These are phyloP conservation scores for Hypothenemus hampei DNA, from an alignment of 1,140 invertebrate genomes.

Conservation along the genomic window DNA sequence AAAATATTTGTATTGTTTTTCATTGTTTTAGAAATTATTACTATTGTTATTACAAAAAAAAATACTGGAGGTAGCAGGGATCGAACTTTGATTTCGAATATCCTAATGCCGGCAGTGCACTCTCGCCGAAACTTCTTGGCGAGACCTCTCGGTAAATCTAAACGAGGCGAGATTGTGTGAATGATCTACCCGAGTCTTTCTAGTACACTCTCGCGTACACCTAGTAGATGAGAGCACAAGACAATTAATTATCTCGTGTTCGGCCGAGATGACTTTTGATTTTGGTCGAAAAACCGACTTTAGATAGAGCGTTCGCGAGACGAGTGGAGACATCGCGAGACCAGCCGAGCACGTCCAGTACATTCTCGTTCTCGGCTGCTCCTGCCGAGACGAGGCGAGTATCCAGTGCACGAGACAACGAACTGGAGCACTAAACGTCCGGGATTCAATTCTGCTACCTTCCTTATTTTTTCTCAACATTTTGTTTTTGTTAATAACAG, in stretches of 20 bases:
- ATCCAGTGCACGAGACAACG: too few relatives aligned
- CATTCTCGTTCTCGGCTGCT: background rate
- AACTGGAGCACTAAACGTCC: too few relatives aligned
- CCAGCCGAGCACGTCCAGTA: background rate
- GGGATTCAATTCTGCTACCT: too few relatives aligned
- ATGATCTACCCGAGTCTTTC: background rate
- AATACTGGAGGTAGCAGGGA: too few relatives aligned
- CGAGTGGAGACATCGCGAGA: background rate
- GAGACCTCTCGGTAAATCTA: too few relatives aligned
- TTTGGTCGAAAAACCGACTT: background rate
- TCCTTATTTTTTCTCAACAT: too few relatives aligned
- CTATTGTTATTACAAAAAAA: too few relatives aligned
- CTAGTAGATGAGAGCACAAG: background rate
- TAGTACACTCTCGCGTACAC: background rate
- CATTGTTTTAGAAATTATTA: too few relatives aligned
- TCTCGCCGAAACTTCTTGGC: background rate
- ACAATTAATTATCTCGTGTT: too few relatives aligned
- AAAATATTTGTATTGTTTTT: too few relatives aligned
- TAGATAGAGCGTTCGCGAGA: background rate
- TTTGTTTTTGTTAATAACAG: too few relatives aligned
- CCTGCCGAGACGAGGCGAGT: background rate
- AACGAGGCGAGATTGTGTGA: background rate
- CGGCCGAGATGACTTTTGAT: background rate
- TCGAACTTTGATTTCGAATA: too few relatives aligned
- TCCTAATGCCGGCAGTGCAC: background rate